Conservation (phyloP, 2,113 vertebrate genomes). For the Alexandromys fortis region DNA sequence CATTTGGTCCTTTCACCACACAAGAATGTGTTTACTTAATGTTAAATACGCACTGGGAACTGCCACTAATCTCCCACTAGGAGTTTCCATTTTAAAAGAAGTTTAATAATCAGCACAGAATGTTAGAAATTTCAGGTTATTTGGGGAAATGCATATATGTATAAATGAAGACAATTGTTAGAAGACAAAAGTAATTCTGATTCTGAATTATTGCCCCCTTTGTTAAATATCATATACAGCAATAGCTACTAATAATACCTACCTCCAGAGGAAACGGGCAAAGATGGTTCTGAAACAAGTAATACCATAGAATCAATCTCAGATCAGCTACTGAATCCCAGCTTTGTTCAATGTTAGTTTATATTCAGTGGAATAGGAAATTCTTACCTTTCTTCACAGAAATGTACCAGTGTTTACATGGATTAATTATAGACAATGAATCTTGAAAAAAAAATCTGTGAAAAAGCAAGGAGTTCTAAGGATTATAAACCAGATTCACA, state of each 20-base stretch:
- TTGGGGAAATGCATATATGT: not conserved
- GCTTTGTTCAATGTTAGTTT: not conserved
- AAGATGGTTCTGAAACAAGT: not conserved
- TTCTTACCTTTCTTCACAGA: not conserved
- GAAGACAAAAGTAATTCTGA: not conserved
- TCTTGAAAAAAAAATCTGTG: not conserved
- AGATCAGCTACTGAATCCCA: not conserved
- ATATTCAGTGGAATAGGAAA: not conserved
- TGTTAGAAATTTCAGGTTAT: not conserved
- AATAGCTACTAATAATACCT: not conserved
- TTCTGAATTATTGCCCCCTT: not conserved
- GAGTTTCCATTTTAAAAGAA: constrained; percentile 15
- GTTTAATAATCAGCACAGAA: not conserved
- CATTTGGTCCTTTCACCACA: not conserved
- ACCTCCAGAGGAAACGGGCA: not conserved
- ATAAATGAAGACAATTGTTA: not conserved
- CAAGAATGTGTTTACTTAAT: not conserved
- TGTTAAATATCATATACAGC: not conserved
- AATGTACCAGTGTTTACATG: not conserved
- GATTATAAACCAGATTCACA: not conserved
- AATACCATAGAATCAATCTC: not conserved
- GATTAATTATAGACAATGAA: not conserved
- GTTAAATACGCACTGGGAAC: not conserved
- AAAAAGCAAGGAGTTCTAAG: not conserved
- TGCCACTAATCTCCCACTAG: not conserved